phyloP scores from a whole-genome alignment of 1,140 invertebrate species.

The Mamestra configurata region DNA sequence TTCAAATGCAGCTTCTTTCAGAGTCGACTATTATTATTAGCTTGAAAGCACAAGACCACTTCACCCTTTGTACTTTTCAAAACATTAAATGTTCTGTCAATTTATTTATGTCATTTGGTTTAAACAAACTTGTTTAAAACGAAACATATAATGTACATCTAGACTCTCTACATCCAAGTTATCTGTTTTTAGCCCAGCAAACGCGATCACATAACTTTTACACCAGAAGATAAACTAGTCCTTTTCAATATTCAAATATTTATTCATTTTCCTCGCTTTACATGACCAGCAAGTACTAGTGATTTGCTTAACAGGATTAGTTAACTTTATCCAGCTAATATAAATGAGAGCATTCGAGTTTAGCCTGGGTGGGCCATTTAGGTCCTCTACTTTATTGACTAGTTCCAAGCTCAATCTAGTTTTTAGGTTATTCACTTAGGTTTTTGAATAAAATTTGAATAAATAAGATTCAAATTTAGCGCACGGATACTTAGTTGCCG shows the following conservation, averaged over 20 bases:
- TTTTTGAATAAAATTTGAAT: constrained; percentile 2
- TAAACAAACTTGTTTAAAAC: not conserved
- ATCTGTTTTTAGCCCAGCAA: constrained; percentile 28
- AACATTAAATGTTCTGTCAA: no score
- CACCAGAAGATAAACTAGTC: constrained; percentile 25
- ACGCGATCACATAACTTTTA: constrained; percentile 27
- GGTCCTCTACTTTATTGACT: not conserved
- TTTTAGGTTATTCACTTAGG: constrained; percentile 15
- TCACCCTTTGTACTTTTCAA: no score
- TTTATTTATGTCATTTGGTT: no score
- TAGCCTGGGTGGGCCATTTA: constrained; percentile 36
- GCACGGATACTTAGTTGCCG: not conserved
- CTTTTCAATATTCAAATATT: constrained; percentile 47
- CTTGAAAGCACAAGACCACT: no score
- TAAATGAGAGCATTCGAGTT: constrained; percentile 5
- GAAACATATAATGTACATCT: not conserved
- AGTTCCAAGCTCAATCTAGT: not conserved
- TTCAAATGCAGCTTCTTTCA: no score
- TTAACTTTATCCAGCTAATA: constrained; percentile 4
- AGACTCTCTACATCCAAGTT: not conserved
- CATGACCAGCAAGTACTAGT: constrained; percentile 33
- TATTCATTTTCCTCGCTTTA: constrained; percentile 51
- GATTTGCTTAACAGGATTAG: constrained; percentile 53
- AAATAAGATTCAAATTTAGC: not conserved
- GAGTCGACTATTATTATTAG: no score